These are phyloP conservation scores for Hoplodrina ambigua DNA, from an alignment of 2,888 invertebrate genomes.

Conservation along the genomic window DNA sequence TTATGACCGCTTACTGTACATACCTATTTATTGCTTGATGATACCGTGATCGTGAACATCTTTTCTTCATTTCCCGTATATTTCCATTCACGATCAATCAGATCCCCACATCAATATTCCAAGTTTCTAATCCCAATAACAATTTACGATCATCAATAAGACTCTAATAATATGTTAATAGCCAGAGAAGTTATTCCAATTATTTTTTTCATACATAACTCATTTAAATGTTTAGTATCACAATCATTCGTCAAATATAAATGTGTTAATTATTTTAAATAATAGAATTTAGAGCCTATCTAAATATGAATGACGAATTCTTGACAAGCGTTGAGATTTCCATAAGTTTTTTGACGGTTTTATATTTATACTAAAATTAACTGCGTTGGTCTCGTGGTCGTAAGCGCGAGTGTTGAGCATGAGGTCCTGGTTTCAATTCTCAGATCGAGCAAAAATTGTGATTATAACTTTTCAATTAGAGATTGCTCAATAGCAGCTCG, in stretches of 20 bases:
- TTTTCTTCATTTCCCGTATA: neutral
- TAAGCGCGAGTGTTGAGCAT: too few relatives aligned
- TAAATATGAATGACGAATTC: conserved; percentile 5
- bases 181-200: conserved; percentile 42
- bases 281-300: conserved; percentile 11
- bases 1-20: too few relatives aligned
- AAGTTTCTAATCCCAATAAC: conserved; percentile 38
- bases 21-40: neutral
- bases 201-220: conserved; percentile 41
- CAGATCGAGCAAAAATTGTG: too few relatives aligned
- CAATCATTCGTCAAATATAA: conserved; percentile 32
- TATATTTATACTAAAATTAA: neutral
- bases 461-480: too few relatives aligned
- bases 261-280: conserved; percentile 40
- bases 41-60: neutral
- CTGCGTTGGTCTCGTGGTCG: too few relatives aligned
- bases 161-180: conserved; percentile 50
- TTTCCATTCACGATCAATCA: conserved; percentile 1
- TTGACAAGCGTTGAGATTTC: conserved; percentile 27
- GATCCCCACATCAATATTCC: neutral
- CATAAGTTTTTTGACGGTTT: conserved; percentile 8
- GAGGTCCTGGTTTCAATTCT: too few relatives aligned
- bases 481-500: too few relatives aligned
- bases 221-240: conserved; percentile 18
- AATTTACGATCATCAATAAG: conserved; percentile 38